Conservation (phyloP, 1,140 invertebrate species). For the Triops longicaudatus region DNA sequence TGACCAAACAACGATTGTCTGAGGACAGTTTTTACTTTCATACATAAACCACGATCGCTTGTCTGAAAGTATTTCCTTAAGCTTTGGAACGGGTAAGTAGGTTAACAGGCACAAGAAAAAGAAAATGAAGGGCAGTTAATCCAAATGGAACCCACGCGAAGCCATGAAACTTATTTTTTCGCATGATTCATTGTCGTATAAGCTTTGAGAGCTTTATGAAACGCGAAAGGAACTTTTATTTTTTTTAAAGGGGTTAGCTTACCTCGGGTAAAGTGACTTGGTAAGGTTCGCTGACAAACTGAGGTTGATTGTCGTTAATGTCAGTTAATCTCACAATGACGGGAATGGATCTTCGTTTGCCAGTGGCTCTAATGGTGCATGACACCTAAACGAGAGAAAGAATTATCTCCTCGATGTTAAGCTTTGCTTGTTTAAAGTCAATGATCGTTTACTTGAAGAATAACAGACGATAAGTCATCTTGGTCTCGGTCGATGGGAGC, state of each 20-base stretch:
- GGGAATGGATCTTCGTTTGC: conserved; percentile 63
- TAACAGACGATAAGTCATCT: conserved; percentile 73
- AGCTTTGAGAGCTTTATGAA: too few species aligned
- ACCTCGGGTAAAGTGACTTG: conserved; percentile 79
- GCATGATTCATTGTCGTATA: too few species aligned
- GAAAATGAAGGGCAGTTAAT: background rate
- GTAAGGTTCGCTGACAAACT: conserved; percentile 70
- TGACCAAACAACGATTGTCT: background rate
- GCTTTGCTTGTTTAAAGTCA: background rate
- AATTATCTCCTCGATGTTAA: background rate
- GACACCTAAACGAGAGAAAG: conserved; percentile 50
- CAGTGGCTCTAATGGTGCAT: conserved; percentile 63
- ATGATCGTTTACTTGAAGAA: conserved; percentile 62
- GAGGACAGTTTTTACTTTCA: conserved; percentile 1
- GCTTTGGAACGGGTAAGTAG: background rate
- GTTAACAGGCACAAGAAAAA: background rate
- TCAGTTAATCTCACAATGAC: conserved; percentile 82
- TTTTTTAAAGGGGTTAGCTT: too few species aligned
- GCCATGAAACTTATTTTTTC: conserved; percentile 2
- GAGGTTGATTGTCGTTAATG: conserved; percentile 77
- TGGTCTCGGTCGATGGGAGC: conserved; percentile 74
- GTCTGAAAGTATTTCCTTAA: background rate
- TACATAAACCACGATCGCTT: background rate
- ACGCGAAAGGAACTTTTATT: conserved; percentile 23
- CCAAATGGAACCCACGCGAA: background rate